Base-by-base conservation (phyloP, 2,797 vertebrate species). In the Thripadectes ignobilis region DNA sequence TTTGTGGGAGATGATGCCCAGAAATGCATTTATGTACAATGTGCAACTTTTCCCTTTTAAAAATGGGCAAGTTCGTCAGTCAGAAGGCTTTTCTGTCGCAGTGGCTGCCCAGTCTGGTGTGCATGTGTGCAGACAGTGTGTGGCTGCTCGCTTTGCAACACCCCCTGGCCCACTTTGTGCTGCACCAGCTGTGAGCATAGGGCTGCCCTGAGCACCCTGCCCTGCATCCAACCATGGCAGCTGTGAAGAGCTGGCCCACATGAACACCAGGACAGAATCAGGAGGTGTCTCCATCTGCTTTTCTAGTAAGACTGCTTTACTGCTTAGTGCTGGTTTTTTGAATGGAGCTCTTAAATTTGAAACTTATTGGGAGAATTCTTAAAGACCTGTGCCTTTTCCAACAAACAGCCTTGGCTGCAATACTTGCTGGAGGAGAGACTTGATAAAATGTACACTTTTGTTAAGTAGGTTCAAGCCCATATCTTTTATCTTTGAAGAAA, bases 161-260 rank as follows among this genome's bases (percentile, higher is more conserved):
- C 45, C 2, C 11, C 6, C 2, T 23, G 57, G 17, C 32, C 61
- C 19, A 9, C 27, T 30, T 36, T 1, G 15, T 63, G 11, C 43
- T 0, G 1, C 30, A 30, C n/a, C 10, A 17, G 48, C 45, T 71
- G 22, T 12, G n/a, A 36, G 15, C 0, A 2, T 3, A 0, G 19
- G 36, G 68, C 12, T 57, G 39, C 43, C 38, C 36, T 9, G 1
- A 45, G 46, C 36, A 20, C 2, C 30, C 45, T 27, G 0, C 17
- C 76, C 8, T 30, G 52, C 27, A 16, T 21, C 23, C 34, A 39
- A 43, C 41, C 12, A 7, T 1, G 32, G 18, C 29, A 24, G 10
- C 36, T 71, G 2, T 45, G 62, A 68, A 45, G 18, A 75, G 23
- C 26, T 61, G 71, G 57, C 21, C 30, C 27, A 12, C 6, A n/a